Evolutionary conservation across 2,888 invertebrate genomes (phyloP).

Genomic region (Tolmerus cingulatus): DNA sequence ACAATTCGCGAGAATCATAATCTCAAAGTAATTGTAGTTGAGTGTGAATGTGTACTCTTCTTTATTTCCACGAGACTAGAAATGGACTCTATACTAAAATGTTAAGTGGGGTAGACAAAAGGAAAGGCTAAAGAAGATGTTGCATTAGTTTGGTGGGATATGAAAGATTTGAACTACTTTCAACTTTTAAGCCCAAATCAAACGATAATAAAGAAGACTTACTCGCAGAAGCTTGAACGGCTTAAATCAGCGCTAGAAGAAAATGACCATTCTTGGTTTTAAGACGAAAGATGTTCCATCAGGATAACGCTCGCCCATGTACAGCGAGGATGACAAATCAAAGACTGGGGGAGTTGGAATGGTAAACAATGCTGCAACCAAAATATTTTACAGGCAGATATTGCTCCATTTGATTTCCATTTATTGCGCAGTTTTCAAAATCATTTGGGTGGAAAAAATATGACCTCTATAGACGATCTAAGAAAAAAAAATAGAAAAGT

Average conservation of each 20-base stretch:
- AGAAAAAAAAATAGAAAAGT: not conserved
- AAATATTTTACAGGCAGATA: not conserved
- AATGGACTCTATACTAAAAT: too few relatives aligned
- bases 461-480: not conserved
- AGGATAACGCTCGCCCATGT: not conserved
- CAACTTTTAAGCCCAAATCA: not conserved
- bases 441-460: not conserved
- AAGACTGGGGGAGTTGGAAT: not conserved
- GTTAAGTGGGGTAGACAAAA: too few relatives aligned
- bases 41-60: too few relatives aligned
- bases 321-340: not conserved
- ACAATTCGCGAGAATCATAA: too few relatives aligned
- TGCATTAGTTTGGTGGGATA: not conserved
- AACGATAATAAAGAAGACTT: not conserved
- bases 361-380: not conserved
- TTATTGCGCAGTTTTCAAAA: not conserved
- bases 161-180: not conserved
- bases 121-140: too few relatives aligned
- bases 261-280: not conserved
- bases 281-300: not conserved
- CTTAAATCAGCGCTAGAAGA: not conserved
- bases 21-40: too few relatives aligned
- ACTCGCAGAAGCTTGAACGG: not conserved
- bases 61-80: too few relatives aligned
- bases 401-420: not conserved